Base-by-base conservation (phyloP, 2,888 invertebrate species). In the Eilema depressum region DNA sequence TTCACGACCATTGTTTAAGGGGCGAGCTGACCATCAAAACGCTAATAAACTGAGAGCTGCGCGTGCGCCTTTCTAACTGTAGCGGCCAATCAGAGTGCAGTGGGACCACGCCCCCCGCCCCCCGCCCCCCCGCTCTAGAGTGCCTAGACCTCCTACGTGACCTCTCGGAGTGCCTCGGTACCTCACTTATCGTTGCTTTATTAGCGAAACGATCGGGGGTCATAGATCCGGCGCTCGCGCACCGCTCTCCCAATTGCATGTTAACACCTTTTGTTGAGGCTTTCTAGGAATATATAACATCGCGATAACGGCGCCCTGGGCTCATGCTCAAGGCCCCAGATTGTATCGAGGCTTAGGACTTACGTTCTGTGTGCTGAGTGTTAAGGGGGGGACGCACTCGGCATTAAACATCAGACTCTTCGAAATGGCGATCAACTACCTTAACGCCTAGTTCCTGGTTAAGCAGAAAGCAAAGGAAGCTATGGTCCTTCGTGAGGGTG, bases 51-150 rank as follows among this genome's bases (percentile, higher is more conserved):
- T 64, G 71, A 74, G 77, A 70, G 69, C 33, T 81, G 76, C 77
- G 75, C 79, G 70, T 74, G 81, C 71, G 69, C 79, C 83, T 83
- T 83, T 82, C 82, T 83, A 83, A 82, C 79, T 69, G 74, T 61
- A 53, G 23, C 66, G 69, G 73, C 85, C 85, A 85, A 82, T 82
- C 23, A 75, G 63, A 76, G 76, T 73, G 47, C 57, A 53, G 75
- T 17, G 71, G 25, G 64, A 77, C 80, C 84, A 80, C 85, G 80
- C 84, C 85, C 77, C 78, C 67, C 85, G 80, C 84, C 85, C 77
- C 78, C 66, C 57, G 41, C 69, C 69, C 70, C 66, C 41, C 63
- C 70, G 63, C 74, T 71, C 71, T 69, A 66, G 57, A 41, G 37
- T 60, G 30, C 28, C 69, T 74, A 76, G 75, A 71, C 73, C 73